Percentiles rank a stretch among this genome's conserved stretches.
Conservation (phyloP, 2,113 vertebrate species). For the Tachycineta bicolor region DNA sequence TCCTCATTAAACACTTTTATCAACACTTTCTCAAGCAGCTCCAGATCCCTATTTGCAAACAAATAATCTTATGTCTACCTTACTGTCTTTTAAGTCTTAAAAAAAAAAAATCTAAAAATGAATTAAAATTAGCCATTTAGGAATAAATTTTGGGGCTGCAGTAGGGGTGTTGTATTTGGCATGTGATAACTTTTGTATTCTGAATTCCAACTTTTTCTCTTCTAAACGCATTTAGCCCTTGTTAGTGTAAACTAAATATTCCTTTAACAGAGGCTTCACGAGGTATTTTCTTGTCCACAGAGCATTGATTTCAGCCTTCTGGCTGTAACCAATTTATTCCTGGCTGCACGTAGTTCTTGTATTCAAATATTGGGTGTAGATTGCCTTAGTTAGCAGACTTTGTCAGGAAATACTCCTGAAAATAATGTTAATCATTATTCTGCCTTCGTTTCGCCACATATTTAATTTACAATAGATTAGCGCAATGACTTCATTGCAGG, state of each 20-base stretch:
- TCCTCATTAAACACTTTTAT: background rate
- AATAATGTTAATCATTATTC: constrained; percentile 39
- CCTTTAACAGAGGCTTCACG: background rate
- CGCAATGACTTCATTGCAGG: constrained; percentile 45
- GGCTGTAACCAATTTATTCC: background rate
- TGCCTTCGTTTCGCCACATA: constrained; percentile 16
- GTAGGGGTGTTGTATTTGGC: background rate
- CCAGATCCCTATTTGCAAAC: background rate
- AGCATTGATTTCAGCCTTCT: background rate
- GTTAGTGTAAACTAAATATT: background rate
- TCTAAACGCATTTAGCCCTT: background rate
- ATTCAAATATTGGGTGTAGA: background rate
- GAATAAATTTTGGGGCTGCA: background rate
- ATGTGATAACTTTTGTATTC: rapidly evolving
- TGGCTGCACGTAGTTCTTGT: background rate
- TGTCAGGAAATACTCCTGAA: background rate
- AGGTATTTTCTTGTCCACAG: background rate
- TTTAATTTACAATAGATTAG: constrained; percentile 58
- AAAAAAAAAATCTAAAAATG: background rate
- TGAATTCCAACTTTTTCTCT: background rate
- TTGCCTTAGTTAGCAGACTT: background rate
- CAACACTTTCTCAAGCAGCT: background rate
- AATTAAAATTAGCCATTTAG: background rate
- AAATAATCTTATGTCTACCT: background rate
- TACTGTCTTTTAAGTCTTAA: background rate